phyloP scores from a whole-genome alignment of 2,797 vertebrate species.

The Valencia hispanica region DNA sequence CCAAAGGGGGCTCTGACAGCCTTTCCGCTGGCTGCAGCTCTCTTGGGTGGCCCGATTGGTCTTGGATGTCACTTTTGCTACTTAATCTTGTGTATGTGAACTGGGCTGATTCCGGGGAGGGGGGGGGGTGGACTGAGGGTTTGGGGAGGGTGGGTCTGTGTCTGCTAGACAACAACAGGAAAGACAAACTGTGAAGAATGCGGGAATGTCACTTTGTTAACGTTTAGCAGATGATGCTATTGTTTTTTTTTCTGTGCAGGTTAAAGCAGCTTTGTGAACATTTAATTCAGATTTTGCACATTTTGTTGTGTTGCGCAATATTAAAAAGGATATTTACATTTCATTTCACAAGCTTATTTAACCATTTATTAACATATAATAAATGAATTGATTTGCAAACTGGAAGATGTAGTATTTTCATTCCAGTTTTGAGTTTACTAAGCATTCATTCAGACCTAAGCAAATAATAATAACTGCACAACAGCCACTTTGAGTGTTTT shows the following conservation, averaged over 20 bases:
- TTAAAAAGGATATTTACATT: neutral
- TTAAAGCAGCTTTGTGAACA: neutral
- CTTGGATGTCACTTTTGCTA: slow-evolving; percentile 99
- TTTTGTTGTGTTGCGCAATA: neutral
- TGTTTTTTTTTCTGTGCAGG: slow-evolving; percentile 7
- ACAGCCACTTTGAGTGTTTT: too few species aligned
- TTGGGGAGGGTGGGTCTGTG: slow-evolving; percentile 29
- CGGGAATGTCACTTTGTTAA: slow-evolving; percentile 52
- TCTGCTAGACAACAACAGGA: slow-evolving; percentile 83
- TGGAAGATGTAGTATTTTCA: neutral
- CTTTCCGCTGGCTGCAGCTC: slow-evolving; percentile 92
- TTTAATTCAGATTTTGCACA: neutral
- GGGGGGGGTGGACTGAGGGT: slow-evolving; percentile 12
- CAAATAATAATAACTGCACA: too few species aligned
- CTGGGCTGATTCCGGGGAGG: slow-evolving; percentile 88
- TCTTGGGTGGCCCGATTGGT: slow-evolving; percentile 98
- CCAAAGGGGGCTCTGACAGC: slow-evolving; percentile 94
- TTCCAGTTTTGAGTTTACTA: neutral
- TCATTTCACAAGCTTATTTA: neutral
- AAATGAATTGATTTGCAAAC: neutral
- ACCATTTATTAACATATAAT: neutral
- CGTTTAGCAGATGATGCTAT: slow-evolving; percentile 41
- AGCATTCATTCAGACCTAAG: neutral
- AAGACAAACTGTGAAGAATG: slow-evolving; percentile 49
- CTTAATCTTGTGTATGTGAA: slow-evolving; percentile 99